These are phyloP conservation scores for Myzus persicae DNA, from an alignment of 1,140 invertebrate genomes.

Conservation along the genomic window DNA sequence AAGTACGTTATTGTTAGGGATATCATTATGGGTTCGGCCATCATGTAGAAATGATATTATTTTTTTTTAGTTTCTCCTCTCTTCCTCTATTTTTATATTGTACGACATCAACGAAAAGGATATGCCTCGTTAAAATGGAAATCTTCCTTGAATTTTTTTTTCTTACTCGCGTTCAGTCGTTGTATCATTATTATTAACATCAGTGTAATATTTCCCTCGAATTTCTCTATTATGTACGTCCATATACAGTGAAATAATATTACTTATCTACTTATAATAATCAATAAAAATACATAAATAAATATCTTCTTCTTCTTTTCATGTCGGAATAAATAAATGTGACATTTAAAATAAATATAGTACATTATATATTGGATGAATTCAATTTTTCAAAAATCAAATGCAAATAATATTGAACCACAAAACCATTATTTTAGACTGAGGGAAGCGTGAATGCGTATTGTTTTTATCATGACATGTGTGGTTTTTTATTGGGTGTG, in stretches of 20 bases:
- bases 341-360: neutral
- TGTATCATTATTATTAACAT: conserved; percentile 46
- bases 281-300: neutral
- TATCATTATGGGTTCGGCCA: conserved; percentile 29
- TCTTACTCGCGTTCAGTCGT: neutral
- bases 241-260: neutral
- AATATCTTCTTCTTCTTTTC: too few species aligned
- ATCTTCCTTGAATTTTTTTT: neutral
- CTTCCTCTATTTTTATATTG: neutral
- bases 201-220: neutral
- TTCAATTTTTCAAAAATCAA: neutral
- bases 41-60: neutral
- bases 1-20: conserved; percentile 37
- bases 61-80: neutral
- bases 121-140: conserved; percentile 46
- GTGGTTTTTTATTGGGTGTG: too few species aligned
- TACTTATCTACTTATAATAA: neutral
- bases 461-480: too few species aligned
- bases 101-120: conserved; percentile 36
- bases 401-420: neutral
- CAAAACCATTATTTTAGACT: too few species aligned
- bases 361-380: neutral
- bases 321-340: neutral
- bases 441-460: too few species aligned
- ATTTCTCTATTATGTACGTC: neutral